Conservation (phyloP, 1,140 invertebrate species). For the Helicorthomorpha holstii region DNA sequence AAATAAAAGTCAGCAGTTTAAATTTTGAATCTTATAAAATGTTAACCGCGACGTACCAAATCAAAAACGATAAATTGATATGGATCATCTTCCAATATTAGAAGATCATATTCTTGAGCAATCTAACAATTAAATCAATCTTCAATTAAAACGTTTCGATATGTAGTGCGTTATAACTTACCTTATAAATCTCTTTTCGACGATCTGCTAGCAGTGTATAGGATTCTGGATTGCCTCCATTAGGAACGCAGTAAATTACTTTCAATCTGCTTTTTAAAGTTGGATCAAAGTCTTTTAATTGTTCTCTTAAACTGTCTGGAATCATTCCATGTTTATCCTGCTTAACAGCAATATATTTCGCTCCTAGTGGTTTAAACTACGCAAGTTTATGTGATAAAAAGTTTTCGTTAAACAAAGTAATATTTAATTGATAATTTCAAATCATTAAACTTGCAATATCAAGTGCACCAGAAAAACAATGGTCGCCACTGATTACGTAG, state of each 20-base stretch:
- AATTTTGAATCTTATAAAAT: constrained; percentile 2
- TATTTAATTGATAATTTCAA: too few species aligned
- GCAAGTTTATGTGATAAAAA: background rate
- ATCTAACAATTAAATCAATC: constrained; percentile 22
- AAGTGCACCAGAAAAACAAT: constrained; percentile 47
- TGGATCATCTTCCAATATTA: constrained; percentile 66
- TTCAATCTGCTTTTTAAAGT: constrained; percentile 21
- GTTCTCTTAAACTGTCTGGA: constrained; percentile 18
- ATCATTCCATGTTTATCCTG: constrained; percentile 23
- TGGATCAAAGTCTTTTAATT: constrained; percentile 17
- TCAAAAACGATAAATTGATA: constrained; percentile 58
- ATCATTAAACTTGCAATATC: constrained; percentile 39
- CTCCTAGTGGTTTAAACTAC: constrained; percentile 21
- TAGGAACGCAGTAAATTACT: constrained; percentile 41
- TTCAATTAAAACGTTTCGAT: background rate
- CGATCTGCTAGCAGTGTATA: constrained; percentile 42
- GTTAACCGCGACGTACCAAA: constrained; percentile 17
- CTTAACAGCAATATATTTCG: constrained; percentile 19
- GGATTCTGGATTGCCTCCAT: constrained; percentile 50
- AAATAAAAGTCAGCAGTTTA: constrained; percentile 1
- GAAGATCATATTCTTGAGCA: constrained; percentile 52
- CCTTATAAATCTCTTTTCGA: constrained; percentile 46
- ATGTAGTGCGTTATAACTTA: constrained; percentile 2
- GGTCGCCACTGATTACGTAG: constrained; percentile 45
- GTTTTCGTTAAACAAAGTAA: too few species aligned